Base-by-base conservation (phyloP, 2,888 invertebrate genomes). In the Ptycholaimellus sp. region DNA sequence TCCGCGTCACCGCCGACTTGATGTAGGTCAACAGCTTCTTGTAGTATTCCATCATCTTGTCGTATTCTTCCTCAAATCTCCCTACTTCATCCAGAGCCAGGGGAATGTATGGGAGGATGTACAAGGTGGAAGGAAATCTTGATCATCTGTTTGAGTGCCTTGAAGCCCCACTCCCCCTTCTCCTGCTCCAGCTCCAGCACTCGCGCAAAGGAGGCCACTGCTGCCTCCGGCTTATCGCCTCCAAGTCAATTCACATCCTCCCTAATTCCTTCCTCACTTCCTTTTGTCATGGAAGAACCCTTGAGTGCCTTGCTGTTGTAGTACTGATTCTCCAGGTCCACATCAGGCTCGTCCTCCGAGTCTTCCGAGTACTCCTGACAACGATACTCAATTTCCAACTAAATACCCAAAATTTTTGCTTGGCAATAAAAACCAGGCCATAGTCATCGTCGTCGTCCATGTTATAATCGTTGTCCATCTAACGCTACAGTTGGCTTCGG, bases 121-220 rank as follows among this genome's bases (percentile, higher is more conserved):
- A 82, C 83, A 70, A 90, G 64, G 69, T 81, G 81, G 61, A 96
- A 96, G 61, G 90, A 87, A 42, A 99, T 93, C 66, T 96, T 96
- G 34, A 96, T 90, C 93, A 99, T 99, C 63, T 96, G 96, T 60
- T 96, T 96, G 14, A 99, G 69, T 1, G 96, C 93, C 61, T 93
- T 99, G 60, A 96, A 96, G 1, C 96, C 96, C 96, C 96, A 96
- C 68, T 96, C 96, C 37, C 93, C 93, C 61, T 96, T 96, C 49
- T 93, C 90, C 1, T 81, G 83, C 64, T 99, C 96, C 42, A 96
- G 65, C 56, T 93, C 90, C 45, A 96, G 64, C 9, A 96, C 93
- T 63, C 82, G 38, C 13, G 46, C 46, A 20, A 33, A 39, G 35
- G n/a, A 27, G 7, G 6, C 25, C 22, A 30, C 11, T 14, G 30